Evolutionary conservation across 2,113 vertebrate genomes (phyloP), one percentile per base, ranked within the genome.

Genomic region (Syngnathoides biaculeatus): DNA sequence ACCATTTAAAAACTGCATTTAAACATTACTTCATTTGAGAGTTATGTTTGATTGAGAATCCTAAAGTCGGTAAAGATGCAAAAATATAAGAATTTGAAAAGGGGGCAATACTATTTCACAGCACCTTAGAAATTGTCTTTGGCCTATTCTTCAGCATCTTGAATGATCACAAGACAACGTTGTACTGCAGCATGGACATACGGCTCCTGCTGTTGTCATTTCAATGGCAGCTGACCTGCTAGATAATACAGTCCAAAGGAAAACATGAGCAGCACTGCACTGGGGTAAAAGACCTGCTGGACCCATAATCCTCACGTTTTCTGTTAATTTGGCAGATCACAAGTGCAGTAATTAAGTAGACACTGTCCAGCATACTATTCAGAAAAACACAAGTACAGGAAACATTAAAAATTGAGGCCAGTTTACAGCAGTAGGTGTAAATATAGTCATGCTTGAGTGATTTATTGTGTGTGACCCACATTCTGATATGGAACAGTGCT

Each of bases 391-490:
- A 64, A 48, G n/a, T 7, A 0, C 43, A 35, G 22, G 1, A 58
- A 0, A 15, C 42, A 45, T 20, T 24, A 20, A 59, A 69, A 64
- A 59, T 19, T 13, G 27, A 80, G 9, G 26, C 42, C 45, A 12
- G 38, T 24, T 13, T 59, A 38, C 26, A 57, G 24, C 52, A 53
- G 65, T 45, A 67, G 65, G 64, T 43, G 55, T 59, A 68, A 40
- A 79, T 8, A 62, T 35, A 39, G 72, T 84, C 69, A 69, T 30
- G 68, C 82, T 83, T 73, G 77, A 77, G 68, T 80, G 74, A 79
- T 77, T 80, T 77, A 39, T 71, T 69, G 69, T 72, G 83, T 75
- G 68, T 87, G 83, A 87, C 87, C 85, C 78, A 86, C 64, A 87
- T 89, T 83, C 74, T 80, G 63, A 60, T 69, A 67, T 63, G 67